These are phyloP conservation scores for Rhodinocichla rosea DNA, from an alignment of 2,113 vertebrate genomes.

Conservation along the genomic window DNA sequence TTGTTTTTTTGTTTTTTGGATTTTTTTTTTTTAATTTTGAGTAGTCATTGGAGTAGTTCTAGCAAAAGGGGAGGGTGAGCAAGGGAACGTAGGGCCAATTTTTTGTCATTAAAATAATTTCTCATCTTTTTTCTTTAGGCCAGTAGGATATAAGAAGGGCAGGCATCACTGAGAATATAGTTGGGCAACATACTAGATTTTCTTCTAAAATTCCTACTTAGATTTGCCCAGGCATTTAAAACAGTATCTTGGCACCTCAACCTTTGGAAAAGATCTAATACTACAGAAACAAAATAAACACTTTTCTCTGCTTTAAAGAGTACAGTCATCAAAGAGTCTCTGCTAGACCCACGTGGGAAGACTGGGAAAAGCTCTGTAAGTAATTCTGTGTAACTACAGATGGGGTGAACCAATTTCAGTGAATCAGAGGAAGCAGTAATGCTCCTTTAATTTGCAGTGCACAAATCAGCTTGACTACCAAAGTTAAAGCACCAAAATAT, in stretches of 20 bases:
- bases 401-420: not conserved
- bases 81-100: not conserved
- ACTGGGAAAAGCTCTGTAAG: not conserved
- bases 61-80: not conserved
- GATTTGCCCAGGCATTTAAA: not conserved
- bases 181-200: not conserved
- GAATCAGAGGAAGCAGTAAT: not conserved
- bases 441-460: not conserved
- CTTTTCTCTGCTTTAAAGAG: not conserved
- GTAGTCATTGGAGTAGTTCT: not conserved
- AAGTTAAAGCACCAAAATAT: not conserved
- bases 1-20: not conserved
- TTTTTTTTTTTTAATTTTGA: not conserved
- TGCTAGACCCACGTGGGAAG: not conserved
- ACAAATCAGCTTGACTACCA: not conserved
- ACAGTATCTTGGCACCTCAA: not conserved
- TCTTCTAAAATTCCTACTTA: not conserved
- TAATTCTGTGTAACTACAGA: not conserved
- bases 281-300: not conserved
- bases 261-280: not conserved
- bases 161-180: not conserved
- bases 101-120: not conserved
- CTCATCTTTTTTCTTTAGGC: not conserved
- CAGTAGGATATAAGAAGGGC: not conserved
- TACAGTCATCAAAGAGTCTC: not conserved